Conservation (phyloP, 2,888 invertebrate genomes). For the Macropis europaea region DNA sequence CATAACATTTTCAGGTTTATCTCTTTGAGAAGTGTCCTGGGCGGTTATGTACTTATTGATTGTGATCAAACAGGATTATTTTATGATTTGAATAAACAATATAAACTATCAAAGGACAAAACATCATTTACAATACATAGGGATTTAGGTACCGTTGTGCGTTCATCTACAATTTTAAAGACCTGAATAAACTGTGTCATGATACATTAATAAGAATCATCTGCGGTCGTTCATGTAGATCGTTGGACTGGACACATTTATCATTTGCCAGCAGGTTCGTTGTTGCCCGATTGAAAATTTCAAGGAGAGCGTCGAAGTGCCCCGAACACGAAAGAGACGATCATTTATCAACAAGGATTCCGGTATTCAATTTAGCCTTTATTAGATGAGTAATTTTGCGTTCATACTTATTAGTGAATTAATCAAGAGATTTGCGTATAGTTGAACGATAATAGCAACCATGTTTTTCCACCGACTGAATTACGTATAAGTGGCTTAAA, state of each 20-base stretch:
- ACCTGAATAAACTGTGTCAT: not conserved
- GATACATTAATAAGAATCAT: constrained; percentile 7
- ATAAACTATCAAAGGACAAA: too few relatives aligned
- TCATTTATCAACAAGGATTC: constrained; percentile 27
- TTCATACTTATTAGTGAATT: constrained; percentile 12
- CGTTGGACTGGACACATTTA: constrained; percentile 15
- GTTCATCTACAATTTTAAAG: too few relatives aligned
- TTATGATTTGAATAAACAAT: too few relatives aligned
- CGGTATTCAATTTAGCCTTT: constrained; percentile 22
- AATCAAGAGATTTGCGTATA: constrained; percentile 5
- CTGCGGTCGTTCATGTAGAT: constrained; percentile 4
- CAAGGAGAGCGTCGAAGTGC: constrained; percentile 9
- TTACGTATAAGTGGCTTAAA: not conserved
- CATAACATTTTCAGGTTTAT: too few relatives aligned
- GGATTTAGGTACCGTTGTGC: too few relatives aligned
- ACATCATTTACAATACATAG: too few relatives aligned
- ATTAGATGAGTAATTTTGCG: constrained; percentile 25
- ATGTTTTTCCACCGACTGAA: not conserved
- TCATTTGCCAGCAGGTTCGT: constrained; percentile 14
- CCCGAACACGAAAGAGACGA: not conserved
- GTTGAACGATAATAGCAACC: not conserved
- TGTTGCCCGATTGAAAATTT: constrained; percentile 26
- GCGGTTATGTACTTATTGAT: too few relatives aligned
- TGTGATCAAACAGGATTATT: too few relatives aligned
- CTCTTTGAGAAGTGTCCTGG: too few relatives aligned